Evolutionary conservation across 2,888 invertebrate species (phyloP).

Genomic region (Megamerina dolium): DNA sequence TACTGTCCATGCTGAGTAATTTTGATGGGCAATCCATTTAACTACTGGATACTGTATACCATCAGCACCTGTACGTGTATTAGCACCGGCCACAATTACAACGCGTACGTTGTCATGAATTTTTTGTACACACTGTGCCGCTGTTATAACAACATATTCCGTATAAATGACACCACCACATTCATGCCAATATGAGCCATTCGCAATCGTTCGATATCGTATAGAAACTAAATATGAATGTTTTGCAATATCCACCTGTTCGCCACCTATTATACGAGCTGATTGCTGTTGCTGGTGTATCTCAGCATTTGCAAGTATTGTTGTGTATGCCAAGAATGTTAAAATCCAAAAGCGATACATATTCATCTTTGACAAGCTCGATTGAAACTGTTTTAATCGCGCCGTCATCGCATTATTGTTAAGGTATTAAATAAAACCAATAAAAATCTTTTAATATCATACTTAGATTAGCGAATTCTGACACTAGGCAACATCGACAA

Average conservation of each 20-base stretch:
- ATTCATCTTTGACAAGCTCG: no score
- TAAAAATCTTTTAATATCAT: no score
- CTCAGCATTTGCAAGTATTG: not conserved
- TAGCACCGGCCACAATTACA: constrained; percentile 32
- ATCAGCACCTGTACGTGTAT: constrained; percentile 33
- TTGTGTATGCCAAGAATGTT: no score
- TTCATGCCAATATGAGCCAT: constrained; percentile 30
- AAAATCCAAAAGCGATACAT: no score
- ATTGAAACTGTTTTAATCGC: no score
- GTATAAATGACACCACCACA: constrained; percentile 40
- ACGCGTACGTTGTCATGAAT: constrained; percentile 23
- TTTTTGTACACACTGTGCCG: constrained; percentile 36
- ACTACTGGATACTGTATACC: constrained; percentile 31
- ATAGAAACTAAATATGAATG: constrained; percentile 38
- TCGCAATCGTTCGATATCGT: constrained; percentile 27
- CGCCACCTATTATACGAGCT: constrained; percentile 33
- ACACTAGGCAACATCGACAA: no score
- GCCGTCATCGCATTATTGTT: no score
- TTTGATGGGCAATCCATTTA: constrained; percentile 32
- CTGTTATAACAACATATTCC: constrained; percentile 33
- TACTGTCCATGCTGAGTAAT: constrained; percentile 36
- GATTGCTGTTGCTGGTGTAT: no score
- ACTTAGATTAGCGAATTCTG: no score
- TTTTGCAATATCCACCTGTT: constrained; percentile 26
- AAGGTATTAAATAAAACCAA: no score